Evolutionary conservation across 2,797 vertebrate species (phyloP), one percentile per base, ranked within the genome.

Genomic region (Phrynocephalus guinanensis): DNA sequence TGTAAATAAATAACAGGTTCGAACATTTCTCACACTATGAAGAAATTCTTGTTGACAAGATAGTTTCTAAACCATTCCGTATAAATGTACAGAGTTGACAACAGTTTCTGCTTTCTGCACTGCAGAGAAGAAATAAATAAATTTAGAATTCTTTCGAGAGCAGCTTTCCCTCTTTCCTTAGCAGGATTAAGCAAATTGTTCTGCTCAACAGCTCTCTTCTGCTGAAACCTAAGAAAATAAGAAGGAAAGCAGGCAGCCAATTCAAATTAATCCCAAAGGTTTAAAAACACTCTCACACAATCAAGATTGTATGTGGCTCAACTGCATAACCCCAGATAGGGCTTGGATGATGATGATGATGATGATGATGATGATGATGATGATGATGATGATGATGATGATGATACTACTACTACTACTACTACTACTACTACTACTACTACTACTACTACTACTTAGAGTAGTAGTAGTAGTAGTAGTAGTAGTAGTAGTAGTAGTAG

Each of bases 201-300:
- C 60, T 28, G 30, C 48, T 13, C 63, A 77, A 13, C 73, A 68
- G n/a, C 24, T 44, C 48, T 60, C 22, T 13, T 78, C 68, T 77
- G 28, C 70, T 82, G n/a, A 82, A 77, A 56, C 15, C 67, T 72
- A 78, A 72, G 33, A 79, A 9, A 78, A 84, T 6, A 26, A 88
- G 30, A 26, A 44, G 63, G 50, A 24, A 33, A 80, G 52, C 1
- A 79, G 28, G 66, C 10, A 50, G 16, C 38, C 48, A 4, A 8
- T 52, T 67, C 48, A 33, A 26, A 18, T 67, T 82, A 56, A 50
- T 76, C 22, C 24, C 16, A 50, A 67, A 3, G 38, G 28, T 73
- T 33, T 30, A 80, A 80, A 68, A 33, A 16, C 11, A 70, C 16
- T 18, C 60, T 18, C 60, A 63, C 60, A 66, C 30, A 80, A 66